phyloP scores from a whole-genome alignment of 2,888 invertebrate genomes.

The Carabus problematicus region DNA sequence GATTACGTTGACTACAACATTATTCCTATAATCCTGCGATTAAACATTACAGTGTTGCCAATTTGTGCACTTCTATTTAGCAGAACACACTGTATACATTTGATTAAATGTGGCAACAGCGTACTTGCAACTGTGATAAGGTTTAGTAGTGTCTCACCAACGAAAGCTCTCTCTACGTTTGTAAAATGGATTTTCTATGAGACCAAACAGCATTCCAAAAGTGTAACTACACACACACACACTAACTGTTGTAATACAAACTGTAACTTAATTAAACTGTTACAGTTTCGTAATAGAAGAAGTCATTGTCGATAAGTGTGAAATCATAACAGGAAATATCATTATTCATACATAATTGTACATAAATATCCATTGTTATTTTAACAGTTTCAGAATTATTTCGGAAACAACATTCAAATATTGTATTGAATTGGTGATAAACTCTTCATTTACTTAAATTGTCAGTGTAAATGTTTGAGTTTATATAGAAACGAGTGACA shows the following conservation, averaged over 20 bases:
- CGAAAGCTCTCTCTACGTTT: conserved; percentile 41
- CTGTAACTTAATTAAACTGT: neutral
- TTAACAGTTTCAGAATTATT: no score
- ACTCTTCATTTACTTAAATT: no score
- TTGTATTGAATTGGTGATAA: no score
- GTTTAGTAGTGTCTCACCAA: conserved; percentile 26
- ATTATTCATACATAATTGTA: neutral
- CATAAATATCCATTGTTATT: no score
- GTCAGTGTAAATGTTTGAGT: no score
- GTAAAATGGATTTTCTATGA: conserved; percentile 12
- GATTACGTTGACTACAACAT: neutral
- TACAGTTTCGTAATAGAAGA: neutral
- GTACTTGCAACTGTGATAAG: conserved; percentile 40
- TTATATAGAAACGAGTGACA: no score
- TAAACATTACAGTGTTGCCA: neutral
- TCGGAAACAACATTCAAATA: no score
- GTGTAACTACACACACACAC: neutral
- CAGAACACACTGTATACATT: neutral
- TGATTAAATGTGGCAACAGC: conserved; percentile 20
- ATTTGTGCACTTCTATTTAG: neutral
- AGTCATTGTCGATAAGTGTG: no score
- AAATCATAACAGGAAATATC: no score
- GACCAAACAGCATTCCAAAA: conserved; percentile 23
- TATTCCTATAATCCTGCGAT: neutral
- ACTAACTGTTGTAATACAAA: conserved; percentile 13